phyloP scores from a whole-genome alignment of 2,888 invertebrate species.

The Lycia hirtaria region DNA sequence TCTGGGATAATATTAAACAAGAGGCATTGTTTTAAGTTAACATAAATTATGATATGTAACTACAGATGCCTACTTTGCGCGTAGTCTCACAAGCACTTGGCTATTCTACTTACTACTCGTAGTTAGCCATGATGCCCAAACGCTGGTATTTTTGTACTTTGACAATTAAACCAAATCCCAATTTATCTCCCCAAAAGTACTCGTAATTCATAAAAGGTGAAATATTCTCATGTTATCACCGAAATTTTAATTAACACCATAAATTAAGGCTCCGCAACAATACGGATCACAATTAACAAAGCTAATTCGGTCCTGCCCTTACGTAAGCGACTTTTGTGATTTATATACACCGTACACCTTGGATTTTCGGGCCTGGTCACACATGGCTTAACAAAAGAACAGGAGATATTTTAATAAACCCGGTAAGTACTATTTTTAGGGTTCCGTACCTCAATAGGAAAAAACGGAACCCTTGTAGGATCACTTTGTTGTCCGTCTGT shows the following conservation, averaged over 20 bases:
- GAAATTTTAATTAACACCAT: slow-evolving; percentile 42
- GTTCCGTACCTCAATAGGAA: too few species aligned
- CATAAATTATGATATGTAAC: too few species aligned
- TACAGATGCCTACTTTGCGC: too few species aligned
- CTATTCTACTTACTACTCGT: too few species aligned
- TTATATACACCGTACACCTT: slow-evolving; percentile 48
- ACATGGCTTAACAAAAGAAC: not conserved
- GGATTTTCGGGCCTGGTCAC: slow-evolving; percentile 48
- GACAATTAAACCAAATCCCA: slow-evolving; percentile 10
- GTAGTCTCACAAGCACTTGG: too few species aligned
- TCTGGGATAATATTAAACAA: too few species aligned
- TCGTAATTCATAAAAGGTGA: slow-evolving; percentile 12
- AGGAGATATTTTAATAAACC: too few species aligned
- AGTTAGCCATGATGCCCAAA: too few species aligned
- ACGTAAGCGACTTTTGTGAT: slow-evolving; percentile 62
- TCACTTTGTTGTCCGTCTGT: too few species aligned
- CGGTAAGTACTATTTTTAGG: too few species aligned
- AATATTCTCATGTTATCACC: slow-evolving; percentile 13
- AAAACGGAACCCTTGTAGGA: too few species aligned
- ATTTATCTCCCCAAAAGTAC: slow-evolving; percentile 32
- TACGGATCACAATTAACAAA: slow-evolving; percentile 64
- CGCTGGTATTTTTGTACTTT: not conserved
- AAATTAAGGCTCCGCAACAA: slow-evolving; percentile 55
- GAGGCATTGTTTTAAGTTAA: too few species aligned
- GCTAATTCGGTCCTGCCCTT: slow-evolving; percentile 55